A percentile compares a stretch with the other conserved stretches of the same genome.
These are phyloP conservation scores for Nephila pilipes DNA, from an alignment of 1,140 invertebrate species.

Conservation along the genomic window DNA sequence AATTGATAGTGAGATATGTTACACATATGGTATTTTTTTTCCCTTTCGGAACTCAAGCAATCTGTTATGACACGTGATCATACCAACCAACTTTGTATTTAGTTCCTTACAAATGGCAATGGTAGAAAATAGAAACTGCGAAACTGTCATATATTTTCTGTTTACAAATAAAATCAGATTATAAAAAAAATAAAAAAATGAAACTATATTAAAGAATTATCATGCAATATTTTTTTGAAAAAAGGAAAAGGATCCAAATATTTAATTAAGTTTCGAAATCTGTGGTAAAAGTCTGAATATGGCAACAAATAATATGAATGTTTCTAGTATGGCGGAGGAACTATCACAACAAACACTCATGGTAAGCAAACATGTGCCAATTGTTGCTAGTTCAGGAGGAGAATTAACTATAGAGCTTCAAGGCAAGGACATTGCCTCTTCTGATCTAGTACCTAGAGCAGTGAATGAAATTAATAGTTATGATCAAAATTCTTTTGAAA, in stretches of 20 bases:
- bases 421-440: conserved; percentile 55
- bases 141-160: conserved; percentile 22
- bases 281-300: not conserved
- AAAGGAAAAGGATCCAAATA: not conserved
- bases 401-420: not conserved
- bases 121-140: not conserved
- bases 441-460: conserved; percentile 81
- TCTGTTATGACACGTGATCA: no score
- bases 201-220: not conserved
- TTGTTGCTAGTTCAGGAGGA: not conserved
- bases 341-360: conserved; percentile 72
- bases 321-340: conserved; percentile 63
- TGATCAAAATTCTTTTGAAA: conserved; percentile 66
- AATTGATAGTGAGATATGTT: no score
- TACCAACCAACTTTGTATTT: no score
- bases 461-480: conserved; percentile 80
- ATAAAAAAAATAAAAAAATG: not conserved
- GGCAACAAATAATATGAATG: conserved; percentile 35
- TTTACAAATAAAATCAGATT: not conserved
- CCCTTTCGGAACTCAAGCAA: no score
- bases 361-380: conserved; percentile 14
- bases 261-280: not conserved
- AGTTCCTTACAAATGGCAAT: not conserved
- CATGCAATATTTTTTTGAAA: not conserved
- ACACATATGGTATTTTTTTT: no score